These are phyloP conservation scores for Mylabris phalerata DNA, from an alignment of 1,140 invertebrate genomes.

Conservation along the genomic window DNA sequence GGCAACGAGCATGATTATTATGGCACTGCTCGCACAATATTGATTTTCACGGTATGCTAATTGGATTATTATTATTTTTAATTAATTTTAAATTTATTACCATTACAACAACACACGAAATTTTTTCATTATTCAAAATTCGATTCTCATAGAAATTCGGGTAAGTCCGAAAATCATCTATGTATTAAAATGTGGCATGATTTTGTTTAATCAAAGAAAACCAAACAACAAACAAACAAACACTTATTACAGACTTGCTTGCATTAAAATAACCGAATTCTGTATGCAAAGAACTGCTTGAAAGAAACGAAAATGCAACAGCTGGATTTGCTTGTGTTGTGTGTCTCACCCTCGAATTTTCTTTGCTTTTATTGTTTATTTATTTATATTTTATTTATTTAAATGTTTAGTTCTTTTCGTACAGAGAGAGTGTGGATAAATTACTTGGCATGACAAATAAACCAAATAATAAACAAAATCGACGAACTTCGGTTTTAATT, in stretches of 20 bases:
- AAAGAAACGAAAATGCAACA: not conserved
- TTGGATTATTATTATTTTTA: constrained; percentile 6
- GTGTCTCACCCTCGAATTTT: constrained; percentile 1
- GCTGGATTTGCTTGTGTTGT: no score
- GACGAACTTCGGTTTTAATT: not conserved
- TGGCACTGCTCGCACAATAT: constrained; percentile 42
- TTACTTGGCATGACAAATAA: not conserved
- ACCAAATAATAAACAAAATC: not conserved
- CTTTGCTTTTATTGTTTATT: constrained; percentile 1
- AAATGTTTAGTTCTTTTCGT: constrained; percentile 28
- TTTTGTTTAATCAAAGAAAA: constrained; percentile 6
- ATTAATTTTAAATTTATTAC: constrained; percentile 7
- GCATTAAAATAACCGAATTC: constrained; percentile 24
- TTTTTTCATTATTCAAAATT: no score
- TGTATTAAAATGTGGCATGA: constrained; percentile 39
- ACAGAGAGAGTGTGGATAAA: constrained; percentile 21
- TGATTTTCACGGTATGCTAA: constrained; percentile 37
- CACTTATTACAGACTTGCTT: constrained; percentile 20
- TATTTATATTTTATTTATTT: not conserved
- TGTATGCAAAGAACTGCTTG: constrained; percentile 34
- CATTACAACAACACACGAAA: constrained; percentile 3
- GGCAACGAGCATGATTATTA: constrained; percentile 42
- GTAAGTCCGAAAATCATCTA: no score
- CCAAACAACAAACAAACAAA: constrained; percentile 12
- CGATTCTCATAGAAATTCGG: no score